Evolutionary conservation across 37 sponge, comb jelly and placozoan genomes (phyloP).

Genomic region (Amphimedon queenslandica): DNA sequence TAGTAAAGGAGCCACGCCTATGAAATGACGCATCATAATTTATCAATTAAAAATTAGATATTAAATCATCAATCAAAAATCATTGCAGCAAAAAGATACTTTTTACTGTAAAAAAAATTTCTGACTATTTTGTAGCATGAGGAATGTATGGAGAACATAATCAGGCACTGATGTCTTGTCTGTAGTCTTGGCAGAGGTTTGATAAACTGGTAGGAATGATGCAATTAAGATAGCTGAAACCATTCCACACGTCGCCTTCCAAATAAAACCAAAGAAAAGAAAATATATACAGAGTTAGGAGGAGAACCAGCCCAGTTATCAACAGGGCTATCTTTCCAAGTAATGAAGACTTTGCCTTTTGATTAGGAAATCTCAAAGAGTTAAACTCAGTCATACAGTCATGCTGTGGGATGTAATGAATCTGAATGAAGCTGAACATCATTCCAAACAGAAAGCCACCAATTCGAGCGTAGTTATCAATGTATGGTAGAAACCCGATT

Average conservation of each 20-base stretch:
- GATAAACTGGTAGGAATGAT: conserved; percentile 69
- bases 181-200: conserved; percentile 47
- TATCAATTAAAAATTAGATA: too few relatives aligned
- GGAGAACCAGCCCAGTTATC: conserved; percentile 7
- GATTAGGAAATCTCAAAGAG: not conserved
- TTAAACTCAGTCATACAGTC: not conserved
- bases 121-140: too few relatives aligned
- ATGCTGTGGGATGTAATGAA: conserved; percentile 45
- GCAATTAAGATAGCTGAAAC: conserved; percentile 77
- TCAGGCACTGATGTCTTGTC: conserved; percentile 19
- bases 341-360: not conserved
- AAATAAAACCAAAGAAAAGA: conserved; percentile 64
- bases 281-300: conserved; percentile 27
- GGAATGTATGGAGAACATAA: too few relatives aligned
- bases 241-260: conserved; percentile 54
- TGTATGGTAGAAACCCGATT: conserved; percentile 75
- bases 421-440: conserved; percentile 40
- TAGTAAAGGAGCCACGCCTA: too few relatives aligned
- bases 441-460: conserved; percentile 82
- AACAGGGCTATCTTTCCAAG: conserved; percentile 38
- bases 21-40: too few relatives aligned
- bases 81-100: too few relatives aligned
- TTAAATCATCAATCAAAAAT: too few relatives aligned
- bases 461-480: conserved; percentile 88
- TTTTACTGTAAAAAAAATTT: too few relatives aligned